Conservation (phyloP, 2,888 invertebrate genomes). For the Drosophila flavopinicola region DNA sequence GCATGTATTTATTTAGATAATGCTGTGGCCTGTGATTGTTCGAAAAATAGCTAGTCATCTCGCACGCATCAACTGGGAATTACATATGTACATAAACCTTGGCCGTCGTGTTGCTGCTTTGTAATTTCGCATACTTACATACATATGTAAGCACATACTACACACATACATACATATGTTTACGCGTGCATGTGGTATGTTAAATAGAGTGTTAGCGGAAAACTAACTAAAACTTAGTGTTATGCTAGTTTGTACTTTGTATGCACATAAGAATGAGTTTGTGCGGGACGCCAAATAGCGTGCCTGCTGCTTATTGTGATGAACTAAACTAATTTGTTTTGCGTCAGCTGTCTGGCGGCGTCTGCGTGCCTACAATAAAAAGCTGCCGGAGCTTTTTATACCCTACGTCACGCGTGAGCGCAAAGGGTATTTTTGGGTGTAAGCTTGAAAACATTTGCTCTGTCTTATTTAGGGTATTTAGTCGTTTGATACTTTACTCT, state of each 20-base stretch:
- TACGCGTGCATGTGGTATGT: conserved; percentile 1
- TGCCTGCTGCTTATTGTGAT: conserved; percentile 25
- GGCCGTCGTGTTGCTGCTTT: conserved; percentile 8
- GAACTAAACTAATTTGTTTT: conserved; percentile 34
- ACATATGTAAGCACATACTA: conserved; percentile 7
- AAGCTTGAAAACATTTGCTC: no score
- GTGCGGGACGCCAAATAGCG: conserved; percentile 20
- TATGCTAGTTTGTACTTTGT: conserved; percentile 37
- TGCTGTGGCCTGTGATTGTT: not conserved
- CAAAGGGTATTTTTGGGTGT: not conserved
- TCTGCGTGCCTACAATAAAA: not conserved
- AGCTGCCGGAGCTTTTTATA: conserved; percentile 19
- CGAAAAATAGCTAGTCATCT: not conserved
- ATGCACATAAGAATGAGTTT: conserved; percentile 15
- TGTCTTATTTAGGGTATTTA: no score
- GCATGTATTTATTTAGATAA: not conserved
- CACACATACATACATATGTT: not conserved
- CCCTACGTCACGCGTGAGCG: not conserved
- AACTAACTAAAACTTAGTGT: conserved; percentile 27
- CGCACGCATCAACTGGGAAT: not conserved
- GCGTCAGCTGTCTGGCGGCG: conserved; percentile 30
- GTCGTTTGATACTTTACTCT: no score
- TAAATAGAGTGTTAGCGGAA: conserved; percentile 1
- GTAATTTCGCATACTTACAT: conserved; percentile 42
- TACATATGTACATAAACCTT: not conserved